Percentiles rank a stretch among this genome's conserved stretches.
Evolutionary conservation across 2,797 vertebrate genomes (phyloP).

Genomic region (Staurois parvus): DNA sequence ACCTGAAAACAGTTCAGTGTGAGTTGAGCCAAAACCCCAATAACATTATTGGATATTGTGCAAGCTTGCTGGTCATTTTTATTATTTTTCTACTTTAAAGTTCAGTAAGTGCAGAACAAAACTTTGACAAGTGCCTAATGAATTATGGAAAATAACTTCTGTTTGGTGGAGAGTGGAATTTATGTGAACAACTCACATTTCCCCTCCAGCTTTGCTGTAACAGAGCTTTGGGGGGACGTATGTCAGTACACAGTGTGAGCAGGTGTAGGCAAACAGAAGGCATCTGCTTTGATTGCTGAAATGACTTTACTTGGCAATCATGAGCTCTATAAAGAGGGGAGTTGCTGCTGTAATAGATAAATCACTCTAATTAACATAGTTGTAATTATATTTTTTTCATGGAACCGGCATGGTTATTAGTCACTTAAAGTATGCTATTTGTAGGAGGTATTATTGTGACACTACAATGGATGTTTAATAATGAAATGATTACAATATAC

Average conservation of each 20-base stretch:
- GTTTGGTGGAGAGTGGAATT: too few species aligned
- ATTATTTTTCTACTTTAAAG: too few species aligned
- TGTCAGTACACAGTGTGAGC: neutral
- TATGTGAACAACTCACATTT: too few species aligned
- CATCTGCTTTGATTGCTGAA: neutral
- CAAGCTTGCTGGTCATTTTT: too few species aligned
- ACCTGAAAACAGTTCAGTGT: too few species aligned
- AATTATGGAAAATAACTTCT: too few species aligned
- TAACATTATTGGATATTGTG: too few species aligned
- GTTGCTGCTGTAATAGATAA: neutral
- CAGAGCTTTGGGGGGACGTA: too few species aligned
- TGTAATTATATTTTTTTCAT: neutral
- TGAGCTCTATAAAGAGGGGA: neutral
- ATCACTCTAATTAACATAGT: neutral
- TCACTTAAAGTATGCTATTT: neutral
- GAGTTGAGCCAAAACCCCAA: too few species aligned
- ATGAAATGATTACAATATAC: neutral
- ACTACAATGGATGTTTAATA: neutral
- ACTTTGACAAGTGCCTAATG: too few species aligned
- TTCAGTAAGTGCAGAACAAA: too few species aligned
- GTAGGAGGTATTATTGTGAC: neutral
- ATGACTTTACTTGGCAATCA: neutral
- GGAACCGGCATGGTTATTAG: neutral
- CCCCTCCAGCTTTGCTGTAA: too few species aligned
- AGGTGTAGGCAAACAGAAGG: slow-evolving; percentile 1